Percentiles rank a stretch among this genome's conserved stretches.
Evolutionary conservation across 2,113 vertebrate species (phyloP).

Genomic region (Corythoichthys intestinalis): DNA sequence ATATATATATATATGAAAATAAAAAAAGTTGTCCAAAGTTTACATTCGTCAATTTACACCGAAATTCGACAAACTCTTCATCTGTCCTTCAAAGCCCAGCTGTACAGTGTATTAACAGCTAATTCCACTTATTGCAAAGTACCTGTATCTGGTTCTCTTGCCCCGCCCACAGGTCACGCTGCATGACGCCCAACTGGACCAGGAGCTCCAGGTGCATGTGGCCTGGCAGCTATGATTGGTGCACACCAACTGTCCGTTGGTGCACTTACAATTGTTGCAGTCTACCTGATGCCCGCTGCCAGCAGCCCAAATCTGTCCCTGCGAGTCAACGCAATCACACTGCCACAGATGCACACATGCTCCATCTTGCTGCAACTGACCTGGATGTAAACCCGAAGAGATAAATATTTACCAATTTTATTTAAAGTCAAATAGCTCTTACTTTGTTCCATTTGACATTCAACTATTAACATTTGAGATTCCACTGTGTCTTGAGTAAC

Average conservation of each 20-base stretch:
- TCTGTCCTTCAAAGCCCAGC: too few relatives aligned
- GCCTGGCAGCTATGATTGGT: slow-evolving; percentile 66
- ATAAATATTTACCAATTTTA: not conserved
- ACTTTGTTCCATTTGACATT: too few relatives aligned
- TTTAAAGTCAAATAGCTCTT: not conserved
- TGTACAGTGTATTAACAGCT: not conserved
- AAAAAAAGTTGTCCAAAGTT: too few relatives aligned
- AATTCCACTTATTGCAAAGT: not conserved
- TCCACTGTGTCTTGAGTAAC: not conserved
- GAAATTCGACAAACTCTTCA: too few relatives aligned
- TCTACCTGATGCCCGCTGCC: slow-evolving; percentile 74
- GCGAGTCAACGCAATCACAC: slow-evolving; percentile 80
- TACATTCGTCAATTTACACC: too few relatives aligned
- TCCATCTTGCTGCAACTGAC: slow-evolving; percentile 77
- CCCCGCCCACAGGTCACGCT: slow-evolving; percentile 77
- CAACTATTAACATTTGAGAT: not conserved
- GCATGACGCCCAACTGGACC: slow-evolving; percentile 84
- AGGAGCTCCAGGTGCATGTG: slow-evolving; percentile 80
- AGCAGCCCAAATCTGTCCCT: slow-evolving; percentile 77
- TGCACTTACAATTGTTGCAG: slow-evolving; percentile 84
- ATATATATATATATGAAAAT: too few relatives aligned
- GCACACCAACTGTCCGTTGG: slow-evolving; percentile 74
- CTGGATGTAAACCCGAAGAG: slow-evolving; percentile 40
- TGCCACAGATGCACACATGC: slow-evolving; percentile 75
- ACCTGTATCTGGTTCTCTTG: slow-evolving; percentile 80